phyloP scores from a whole-genome alignment of 2,113 vertebrate genomes.

The Octodon degus region DNA sequence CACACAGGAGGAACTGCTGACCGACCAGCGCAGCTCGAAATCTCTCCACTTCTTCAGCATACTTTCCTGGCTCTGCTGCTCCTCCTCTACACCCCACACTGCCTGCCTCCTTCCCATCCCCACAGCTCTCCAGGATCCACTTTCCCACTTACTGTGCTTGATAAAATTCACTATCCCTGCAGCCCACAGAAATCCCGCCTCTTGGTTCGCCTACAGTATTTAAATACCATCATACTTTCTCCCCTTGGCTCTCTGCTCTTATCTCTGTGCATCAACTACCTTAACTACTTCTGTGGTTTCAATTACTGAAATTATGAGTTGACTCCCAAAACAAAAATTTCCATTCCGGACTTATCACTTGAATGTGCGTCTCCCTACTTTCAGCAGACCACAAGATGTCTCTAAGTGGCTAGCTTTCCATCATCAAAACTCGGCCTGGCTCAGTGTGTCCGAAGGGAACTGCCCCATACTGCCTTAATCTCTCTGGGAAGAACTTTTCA shows the following conservation, averaged over 20 bases:
- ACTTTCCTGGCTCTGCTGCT: background rate
- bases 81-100: background rate
- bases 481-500: background rate
- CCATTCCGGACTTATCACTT: constrained; percentile 58
- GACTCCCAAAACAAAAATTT: constrained; percentile 72
- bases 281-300: constrained; percentile 78
- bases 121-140: background rate
- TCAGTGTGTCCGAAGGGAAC: background rate
- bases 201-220: background rate
- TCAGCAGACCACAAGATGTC: constrained; percentile 55
- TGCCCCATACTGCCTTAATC: background rate
- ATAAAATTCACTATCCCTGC: background rate
- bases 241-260: constrained; percentile 33
- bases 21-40: background rate
- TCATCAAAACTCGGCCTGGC: background rate
- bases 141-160: background rate
- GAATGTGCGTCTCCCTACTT: background rate
- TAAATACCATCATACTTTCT: background rate
- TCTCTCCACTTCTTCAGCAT: background rate
- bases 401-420: constrained; percentile 13
- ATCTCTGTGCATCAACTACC: constrained; percentile 64
- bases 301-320: constrained; percentile 64
- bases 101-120: background rate
- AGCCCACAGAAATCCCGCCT: constrained; percentile 44
- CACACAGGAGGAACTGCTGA: background rate